These are phyloP conservation scores for Synanthedon myopaeformis DNA, from an alignment of 2,888 invertebrate genomes.

Conservation along the genomic window DNA sequence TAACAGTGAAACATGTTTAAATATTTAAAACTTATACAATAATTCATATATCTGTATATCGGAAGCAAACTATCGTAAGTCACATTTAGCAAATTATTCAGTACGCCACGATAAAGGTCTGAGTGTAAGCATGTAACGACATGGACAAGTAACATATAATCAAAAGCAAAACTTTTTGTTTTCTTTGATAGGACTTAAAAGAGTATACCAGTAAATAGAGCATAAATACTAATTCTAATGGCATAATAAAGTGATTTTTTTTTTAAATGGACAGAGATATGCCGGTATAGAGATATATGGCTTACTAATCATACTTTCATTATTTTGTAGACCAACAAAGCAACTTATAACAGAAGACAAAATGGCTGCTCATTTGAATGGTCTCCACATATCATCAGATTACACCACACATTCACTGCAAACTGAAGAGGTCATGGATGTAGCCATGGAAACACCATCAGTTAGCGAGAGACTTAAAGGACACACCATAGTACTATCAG, in stretches of 20 bases:
- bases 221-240: too few species aligned
- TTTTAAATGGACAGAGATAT: neutral
- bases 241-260: neutral
- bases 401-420: constrained; percentile 39
- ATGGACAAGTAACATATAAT: too few species aligned
- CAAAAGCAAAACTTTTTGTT: too few species aligned
- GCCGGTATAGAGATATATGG: neutral
- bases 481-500: constrained; percentile 74
- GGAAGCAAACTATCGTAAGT: too few species aligned
- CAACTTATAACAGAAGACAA: constrained; percentile 86
- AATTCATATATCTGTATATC: too few species aligned
- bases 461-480: constrained; percentile 49
- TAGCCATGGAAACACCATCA: constrained; percentile 27
- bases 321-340: constrained; percentile 70
- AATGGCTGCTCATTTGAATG: constrained; percentile 83
- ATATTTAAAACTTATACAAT: neutral
- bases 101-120: too few species aligned
- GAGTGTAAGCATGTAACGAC: too few species aligned
- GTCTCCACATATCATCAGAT: constrained; percentile 77
- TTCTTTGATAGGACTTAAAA: too few species aligned
- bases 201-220: too few species aligned
- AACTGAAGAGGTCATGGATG: constrained; percentile 39
- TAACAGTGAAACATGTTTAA: too few species aligned
- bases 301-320: neutral
- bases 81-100: too few species aligned